Percentiles rank a stretch among this genome's conserved stretches.
phyloP scores from a whole-genome alignment of 2,888 invertebrate species.

The Agriopis leucophaearia region DNA sequence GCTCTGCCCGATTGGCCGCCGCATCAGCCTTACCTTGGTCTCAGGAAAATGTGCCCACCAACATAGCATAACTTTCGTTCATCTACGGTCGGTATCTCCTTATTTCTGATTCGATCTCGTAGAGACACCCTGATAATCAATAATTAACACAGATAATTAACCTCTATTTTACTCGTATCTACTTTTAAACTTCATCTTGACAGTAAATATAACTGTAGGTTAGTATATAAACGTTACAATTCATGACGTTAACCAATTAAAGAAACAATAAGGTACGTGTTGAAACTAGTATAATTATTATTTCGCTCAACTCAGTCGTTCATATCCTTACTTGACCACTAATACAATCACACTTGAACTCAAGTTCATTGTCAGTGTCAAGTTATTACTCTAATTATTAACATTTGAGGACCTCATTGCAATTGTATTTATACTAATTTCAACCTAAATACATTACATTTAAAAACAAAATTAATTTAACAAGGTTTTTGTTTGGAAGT shows the following conservation, averaged over 20 bases:
- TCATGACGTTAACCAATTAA: not conserved
- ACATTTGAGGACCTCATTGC: constrained; percentile 8
- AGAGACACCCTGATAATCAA: too few relatives aligned
- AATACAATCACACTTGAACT: constrained; percentile 36
- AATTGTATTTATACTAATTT: not conserved
- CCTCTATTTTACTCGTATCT: too few relatives aligned
- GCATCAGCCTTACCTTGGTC: too few relatives aligned
- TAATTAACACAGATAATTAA: too few relatives aligned
- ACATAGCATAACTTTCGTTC: too few relatives aligned
- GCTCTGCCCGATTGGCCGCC: too few relatives aligned
- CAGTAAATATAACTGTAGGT: not conserved
- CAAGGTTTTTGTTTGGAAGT: constrained; percentile 11
- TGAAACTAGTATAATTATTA: not conserved
- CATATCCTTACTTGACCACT: constrained; percentile 19
- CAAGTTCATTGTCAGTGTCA: constrained; percentile 35
- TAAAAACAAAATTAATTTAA: not conserved
- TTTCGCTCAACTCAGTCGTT: constrained; percentile 19
- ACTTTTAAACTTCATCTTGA: not conserved
- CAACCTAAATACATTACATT: not conserved
- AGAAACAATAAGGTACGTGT: not conserved
- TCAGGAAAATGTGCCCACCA: too few relatives aligned
- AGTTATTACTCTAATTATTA: constrained; percentile 4
- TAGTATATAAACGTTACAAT: not conserved
- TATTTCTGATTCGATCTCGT: too few relatives aligned
- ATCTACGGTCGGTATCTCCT: too few relatives aligned